These are phyloP conservation scores for Heliocidaris tuberculata DNA, from an alignment of 35 echinoderm and acorn worm species.

Conservation along the genomic window DNA sequence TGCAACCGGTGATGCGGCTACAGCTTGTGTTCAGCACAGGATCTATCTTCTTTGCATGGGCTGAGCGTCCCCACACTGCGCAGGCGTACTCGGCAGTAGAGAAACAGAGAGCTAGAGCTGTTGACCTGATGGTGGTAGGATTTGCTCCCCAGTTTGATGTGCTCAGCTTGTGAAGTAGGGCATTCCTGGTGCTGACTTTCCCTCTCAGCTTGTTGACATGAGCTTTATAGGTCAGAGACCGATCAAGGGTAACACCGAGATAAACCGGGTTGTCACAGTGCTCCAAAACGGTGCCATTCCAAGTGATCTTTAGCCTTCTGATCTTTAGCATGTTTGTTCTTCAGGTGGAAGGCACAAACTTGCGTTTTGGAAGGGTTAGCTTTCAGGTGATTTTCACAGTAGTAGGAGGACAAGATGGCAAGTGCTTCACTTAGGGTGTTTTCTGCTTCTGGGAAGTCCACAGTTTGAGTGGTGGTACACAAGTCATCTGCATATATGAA, in stretches of 20 bases:
- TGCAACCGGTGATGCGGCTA: constrained; percentile 39
- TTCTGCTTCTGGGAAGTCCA: background rate
- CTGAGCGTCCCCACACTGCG: constrained; percentile 41
- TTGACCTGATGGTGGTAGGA: no score
- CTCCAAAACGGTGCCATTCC: no score
- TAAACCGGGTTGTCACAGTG: no score
- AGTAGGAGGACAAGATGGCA: background rate
- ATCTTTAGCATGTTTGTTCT: background rate
- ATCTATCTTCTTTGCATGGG: constrained; percentile 56
- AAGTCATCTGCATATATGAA: constrained; percentile 39
- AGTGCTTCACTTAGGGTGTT: no score
- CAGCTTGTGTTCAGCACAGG: constrained; percentile 49
- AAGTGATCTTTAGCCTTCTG: no score
- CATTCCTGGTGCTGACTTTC: constrained; percentile 34
- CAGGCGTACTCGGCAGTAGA: no score
- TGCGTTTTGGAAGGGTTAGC: background rate
- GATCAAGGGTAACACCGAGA: constrained; percentile 29
- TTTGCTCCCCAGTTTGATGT: no score
- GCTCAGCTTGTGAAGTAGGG: no score
- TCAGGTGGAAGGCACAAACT: no score
- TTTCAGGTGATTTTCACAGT: background rate
- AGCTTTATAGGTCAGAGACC: background rate
- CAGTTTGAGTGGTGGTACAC: background rate
- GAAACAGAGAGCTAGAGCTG: no score
- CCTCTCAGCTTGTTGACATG: constrained; percentile 36